A percentile compares a stretch with the other conserved stretches of the same genome.
phyloP scores from a whole-genome alignment of 2,888 invertebrate species.

The Dromius quadrimaculatus region DNA sequence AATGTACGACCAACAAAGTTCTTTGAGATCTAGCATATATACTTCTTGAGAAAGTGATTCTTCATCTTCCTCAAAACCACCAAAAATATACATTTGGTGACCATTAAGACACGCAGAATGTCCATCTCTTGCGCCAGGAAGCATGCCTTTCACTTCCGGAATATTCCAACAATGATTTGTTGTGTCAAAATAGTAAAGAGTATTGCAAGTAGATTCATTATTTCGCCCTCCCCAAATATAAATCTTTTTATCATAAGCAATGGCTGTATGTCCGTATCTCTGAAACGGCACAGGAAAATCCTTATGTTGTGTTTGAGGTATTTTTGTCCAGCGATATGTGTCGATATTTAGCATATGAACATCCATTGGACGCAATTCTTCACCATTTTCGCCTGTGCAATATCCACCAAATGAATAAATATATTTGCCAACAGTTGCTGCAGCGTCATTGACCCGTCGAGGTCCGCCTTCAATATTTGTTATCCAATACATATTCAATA shows the following conservation, averaged over 20 bases:
- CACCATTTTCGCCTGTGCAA: constrained; percentile 86
- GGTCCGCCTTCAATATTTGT: constrained; percentile 91
- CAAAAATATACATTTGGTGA: constrained; percentile 89
- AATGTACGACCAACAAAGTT: constrained; percentile 78
- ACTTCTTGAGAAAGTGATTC: constrained; percentile 85
- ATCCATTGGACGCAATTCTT: constrained; percentile 83
- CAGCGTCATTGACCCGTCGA: constrained; percentile 92
- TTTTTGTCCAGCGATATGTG: constrained; percentile 72
- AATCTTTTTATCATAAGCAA: constrained; percentile 80
- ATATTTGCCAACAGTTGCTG: constrained; percentile 80
- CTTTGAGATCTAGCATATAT: constrained; percentile 79
- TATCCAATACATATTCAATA: constrained; percentile 82
- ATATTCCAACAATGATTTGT: constrained; percentile 76
- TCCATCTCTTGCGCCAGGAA: constrained; percentile 76
- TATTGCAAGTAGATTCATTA: constrained; percentile 84
- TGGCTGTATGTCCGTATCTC: constrained; percentile 93
- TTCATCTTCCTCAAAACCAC: constrained; percentile 89
- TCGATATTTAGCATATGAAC: constrained; percentile 86
- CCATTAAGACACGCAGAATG: constrained; percentile 88
- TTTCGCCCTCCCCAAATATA: constrained; percentile 95
- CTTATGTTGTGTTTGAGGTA: constrained; percentile 69
- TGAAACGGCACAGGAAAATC: constrained; percentile 78
- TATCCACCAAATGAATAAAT: constrained; percentile 95
- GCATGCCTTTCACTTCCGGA: constrained; percentile 74
- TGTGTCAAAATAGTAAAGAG: constrained; percentile 85